phyloP scores from a whole-genome alignment of 2,888 invertebrate genomes.

The Chaetogeoica ovagalla region DNA sequence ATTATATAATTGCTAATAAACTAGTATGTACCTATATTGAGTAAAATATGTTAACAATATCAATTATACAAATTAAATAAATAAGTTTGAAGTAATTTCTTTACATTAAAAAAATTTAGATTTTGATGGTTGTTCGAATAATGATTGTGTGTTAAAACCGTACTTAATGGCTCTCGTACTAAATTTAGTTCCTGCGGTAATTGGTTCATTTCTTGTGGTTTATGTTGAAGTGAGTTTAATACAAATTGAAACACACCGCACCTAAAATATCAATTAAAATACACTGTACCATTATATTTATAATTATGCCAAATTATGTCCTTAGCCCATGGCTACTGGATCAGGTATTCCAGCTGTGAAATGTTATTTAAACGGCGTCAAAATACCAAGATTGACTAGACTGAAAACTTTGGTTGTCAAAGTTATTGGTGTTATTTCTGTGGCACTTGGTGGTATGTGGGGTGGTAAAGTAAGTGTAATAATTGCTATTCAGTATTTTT shows the following conservation, averaged over 20 bases:
- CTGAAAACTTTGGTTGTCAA: slow-evolving; percentile 91
- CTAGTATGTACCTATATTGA: too few species aligned
- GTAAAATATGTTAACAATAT: too few species aligned
- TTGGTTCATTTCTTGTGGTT: slow-evolving; percentile 82
- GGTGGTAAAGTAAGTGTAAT: slow-evolving; percentile 80
- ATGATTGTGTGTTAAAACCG: slow-evolving; percentile 78
- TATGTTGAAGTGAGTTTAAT: slow-evolving; percentile 72
- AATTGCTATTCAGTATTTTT: neutral
- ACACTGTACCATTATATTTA: neutral
- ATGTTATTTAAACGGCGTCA: slow-evolving; percentile 96
- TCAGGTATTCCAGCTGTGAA: slow-evolving; percentile 99
- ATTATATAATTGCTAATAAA: too few species aligned
- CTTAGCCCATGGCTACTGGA: slow-evolving; percentile 87
- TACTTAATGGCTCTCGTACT: slow-evolving; percentile 79
- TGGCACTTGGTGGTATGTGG: slow-evolving; percentile 92
- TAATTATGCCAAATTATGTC: slow-evolving; percentile 54
- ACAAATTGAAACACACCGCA: neutral
- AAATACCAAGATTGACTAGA: slow-evolving; percentile 89
- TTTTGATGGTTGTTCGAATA: slow-evolving; percentile 64
- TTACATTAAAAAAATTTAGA: slow-evolving; percentile 52
- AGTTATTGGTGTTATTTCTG: slow-evolving; percentile 86
- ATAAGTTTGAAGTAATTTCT: neutral
- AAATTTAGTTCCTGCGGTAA: slow-evolving; percentile 77
- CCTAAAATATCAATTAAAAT: neutral
- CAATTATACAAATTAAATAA: too few species aligned